These are phyloP conservation scores for Drosophila ambigua DNA, from an alignment of 1,140 invertebrate genomes.

Conservation along the genomic window DNA sequence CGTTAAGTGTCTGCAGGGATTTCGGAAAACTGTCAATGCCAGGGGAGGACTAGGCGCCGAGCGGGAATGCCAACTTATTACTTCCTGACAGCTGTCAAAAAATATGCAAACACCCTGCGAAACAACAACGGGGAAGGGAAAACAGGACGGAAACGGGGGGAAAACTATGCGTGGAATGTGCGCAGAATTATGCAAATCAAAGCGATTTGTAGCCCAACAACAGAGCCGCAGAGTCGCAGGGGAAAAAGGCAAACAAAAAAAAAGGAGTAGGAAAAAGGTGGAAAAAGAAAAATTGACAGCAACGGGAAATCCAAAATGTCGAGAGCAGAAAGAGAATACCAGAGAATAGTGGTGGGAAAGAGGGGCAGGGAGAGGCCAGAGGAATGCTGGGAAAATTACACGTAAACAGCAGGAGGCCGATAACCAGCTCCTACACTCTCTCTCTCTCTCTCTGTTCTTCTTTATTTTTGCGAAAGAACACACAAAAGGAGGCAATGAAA, in stretches of 20 bases:
- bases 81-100: constrained; percentile 83
- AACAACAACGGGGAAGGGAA: constrained; percentile 17
- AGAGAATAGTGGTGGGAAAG: background rate
- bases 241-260: background rate
- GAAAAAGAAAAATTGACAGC: constrained; percentile 68
- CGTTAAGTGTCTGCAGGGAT: constrained; percentile 66
- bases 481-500: constrained; percentile 33
- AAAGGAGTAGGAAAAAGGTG: constrained; percentile 58
- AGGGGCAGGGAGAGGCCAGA: constrained; percentile 9
- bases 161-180: constrained; percentile 78
- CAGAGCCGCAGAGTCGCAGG: constrained; percentile 5
- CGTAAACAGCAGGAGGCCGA: constrained; percentile 71
- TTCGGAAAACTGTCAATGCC: constrained; percentile 72
- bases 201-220: constrained; percentile 70
- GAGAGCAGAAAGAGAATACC: constrained; percentile 28
- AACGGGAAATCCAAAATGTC: constrained; percentile 75
- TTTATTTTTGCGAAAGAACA: constrained; percentile 50
- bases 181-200: constrained; percentile 82
- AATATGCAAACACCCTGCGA: constrained; percentile 72
- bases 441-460: constrained; percentile 5
- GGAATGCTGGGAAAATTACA: constrained; percentile 75
- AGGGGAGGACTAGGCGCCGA: constrained; percentile 58
- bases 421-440: constrained; percentile 15
- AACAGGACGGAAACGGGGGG: background rate
- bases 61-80: constrained; percentile 77